These are phyloP conservation scores for Leiothrix lutea DNA, from an alignment of 2,113 vertebrate species.

Conservation along the genomic window DNA sequence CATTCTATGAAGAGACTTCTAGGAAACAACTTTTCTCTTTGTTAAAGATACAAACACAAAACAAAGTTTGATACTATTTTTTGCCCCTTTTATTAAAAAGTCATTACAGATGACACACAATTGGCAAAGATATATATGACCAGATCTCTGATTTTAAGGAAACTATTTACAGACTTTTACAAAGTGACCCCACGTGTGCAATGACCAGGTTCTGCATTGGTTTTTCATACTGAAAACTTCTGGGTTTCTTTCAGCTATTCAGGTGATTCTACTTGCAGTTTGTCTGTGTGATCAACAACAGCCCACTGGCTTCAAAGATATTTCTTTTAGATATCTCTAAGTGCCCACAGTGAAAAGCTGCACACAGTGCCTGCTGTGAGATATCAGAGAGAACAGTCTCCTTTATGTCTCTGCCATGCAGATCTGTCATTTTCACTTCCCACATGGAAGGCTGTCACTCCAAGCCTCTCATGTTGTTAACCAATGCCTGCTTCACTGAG, in stretches of 20 bases:
- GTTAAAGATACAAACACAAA: background rate
- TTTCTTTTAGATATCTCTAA: background rate
- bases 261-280: background rate
- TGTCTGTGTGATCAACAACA: background rate
- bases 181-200: background rate
- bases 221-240: background rate
- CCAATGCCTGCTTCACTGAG: background rate
- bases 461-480: background rate
- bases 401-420: background rate
- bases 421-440: background rate
- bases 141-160: background rate
- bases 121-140: background rate
- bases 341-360: background rate
- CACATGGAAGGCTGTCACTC: background rate
- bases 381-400: background rate
- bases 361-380: background rate
- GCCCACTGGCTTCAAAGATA: background rate
- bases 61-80: background rate
- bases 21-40: background rate
- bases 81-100: constrained; percentile 35
- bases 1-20: background rate
- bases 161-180: background rate
- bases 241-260: background rate
- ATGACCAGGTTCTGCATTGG: fast-evolving
- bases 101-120: background rate